Conservation (phyloP, 2,888 invertebrate species). For the Leucania comma region DNA sequence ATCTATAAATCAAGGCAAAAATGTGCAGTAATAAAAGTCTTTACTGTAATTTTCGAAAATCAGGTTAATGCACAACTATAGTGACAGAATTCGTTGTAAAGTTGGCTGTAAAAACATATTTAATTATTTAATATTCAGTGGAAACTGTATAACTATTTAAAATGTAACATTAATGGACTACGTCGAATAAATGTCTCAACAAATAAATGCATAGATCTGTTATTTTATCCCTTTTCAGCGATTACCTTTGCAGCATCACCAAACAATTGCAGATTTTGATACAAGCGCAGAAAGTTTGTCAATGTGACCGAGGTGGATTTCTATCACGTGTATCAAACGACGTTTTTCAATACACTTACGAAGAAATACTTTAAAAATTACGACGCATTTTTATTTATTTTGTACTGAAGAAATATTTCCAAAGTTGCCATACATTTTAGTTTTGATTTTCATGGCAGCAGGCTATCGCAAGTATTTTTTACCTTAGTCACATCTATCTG, state of each 20-base stretch:
- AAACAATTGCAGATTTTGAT: too few relatives aligned
- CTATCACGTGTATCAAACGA: too few relatives aligned
- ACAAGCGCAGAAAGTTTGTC: too few relatives aligned
- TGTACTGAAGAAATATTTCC: too few relatives aligned
- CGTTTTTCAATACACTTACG: too few relatives aligned
- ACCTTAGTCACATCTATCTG: too few relatives aligned
- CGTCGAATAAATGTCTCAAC: conserved; percentile 85
- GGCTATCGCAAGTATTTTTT: too few relatives aligned
- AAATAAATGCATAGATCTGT: conserved; percentile 41
- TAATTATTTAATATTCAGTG: conserved; percentile 67
- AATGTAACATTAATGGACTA: conserved; percentile 80
- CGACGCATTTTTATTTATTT: too few relatives aligned
- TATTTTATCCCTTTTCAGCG: background rate
- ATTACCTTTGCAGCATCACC: background rate
- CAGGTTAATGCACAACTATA: conserved; percentile 34
- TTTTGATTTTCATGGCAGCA: too few relatives aligned
- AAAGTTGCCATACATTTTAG: too few relatives aligned
- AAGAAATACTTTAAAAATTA: too few relatives aligned
- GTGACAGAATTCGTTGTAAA: conserved; percentile 55
- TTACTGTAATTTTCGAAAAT: conserved; percentile 43
- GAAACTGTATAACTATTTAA: conserved; percentile 70
- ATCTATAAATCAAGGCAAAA: conserved; percentile 43
- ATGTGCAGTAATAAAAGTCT: conserved; percentile 29
- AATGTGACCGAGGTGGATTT: too few relatives aligned
- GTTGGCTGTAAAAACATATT: conserved; percentile 62